phyloP scores from a whole-genome alignment of 2,113 vertebrate genomes.

The Dinomys branickii region DNA sequence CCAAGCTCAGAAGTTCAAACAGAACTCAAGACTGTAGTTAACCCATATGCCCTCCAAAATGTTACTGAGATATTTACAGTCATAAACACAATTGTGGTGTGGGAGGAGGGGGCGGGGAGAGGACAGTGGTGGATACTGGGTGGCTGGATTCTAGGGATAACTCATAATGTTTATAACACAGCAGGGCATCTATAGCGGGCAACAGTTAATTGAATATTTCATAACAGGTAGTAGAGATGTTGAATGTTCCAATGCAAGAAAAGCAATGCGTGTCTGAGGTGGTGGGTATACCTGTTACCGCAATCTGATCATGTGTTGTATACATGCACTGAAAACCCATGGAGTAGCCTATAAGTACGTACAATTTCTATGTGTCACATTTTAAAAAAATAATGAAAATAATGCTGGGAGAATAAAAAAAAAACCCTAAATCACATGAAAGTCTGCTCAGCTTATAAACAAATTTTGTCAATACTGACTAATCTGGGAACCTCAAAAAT shows the following conservation, averaged over 20 bases:
- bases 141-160: background rate
- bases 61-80: constrained; percentile 59
- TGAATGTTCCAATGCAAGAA: background rate
- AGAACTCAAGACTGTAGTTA: constrained; percentile 64
- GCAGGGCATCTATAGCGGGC: background rate
- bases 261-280: background rate
- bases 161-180: background rate
- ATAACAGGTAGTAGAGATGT: background rate
- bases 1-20: constrained; percentile 51
- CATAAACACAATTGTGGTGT: background rate
- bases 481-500: background rate
- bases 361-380: background rate
- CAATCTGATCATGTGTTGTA: background rate
- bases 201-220: background rate
- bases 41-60: constrained; percentile 21
- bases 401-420: background rate
- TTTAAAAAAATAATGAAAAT: background rate
- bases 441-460: constrained; percentile 49
- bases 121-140: no score
- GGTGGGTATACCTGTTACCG: background rate
- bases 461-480: constrained; percentile 57
- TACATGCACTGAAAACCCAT: background rate
- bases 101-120: background rate
- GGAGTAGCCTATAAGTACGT: no score
- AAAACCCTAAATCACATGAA: background rate